These are phyloP conservation scores for Nymphalis urticae DNA, from an alignment of 2,888 invertebrate genomes.

Conservation along the genomic window DNA sequence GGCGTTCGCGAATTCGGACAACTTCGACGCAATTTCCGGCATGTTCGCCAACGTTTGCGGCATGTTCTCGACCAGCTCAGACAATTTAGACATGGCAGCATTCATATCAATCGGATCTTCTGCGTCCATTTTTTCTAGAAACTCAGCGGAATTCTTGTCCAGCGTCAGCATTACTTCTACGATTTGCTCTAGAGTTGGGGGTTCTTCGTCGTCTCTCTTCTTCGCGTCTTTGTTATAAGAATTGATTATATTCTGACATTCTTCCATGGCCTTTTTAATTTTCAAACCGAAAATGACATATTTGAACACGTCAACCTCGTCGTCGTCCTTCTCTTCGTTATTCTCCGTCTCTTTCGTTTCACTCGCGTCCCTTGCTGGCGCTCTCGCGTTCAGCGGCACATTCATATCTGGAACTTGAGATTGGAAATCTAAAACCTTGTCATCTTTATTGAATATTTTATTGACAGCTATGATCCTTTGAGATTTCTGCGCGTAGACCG, in stretches of 20 bases:
- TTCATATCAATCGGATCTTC: constrained; percentile 59
- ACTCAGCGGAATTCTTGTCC: constrained; percentile 66
- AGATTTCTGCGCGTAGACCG: constrained; percentile 61
- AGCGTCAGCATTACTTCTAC: constrained; percentile 72
- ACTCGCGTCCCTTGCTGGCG: constrained; percentile 41
- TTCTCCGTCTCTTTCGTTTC: constrained; percentile 33
- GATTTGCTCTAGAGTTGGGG: constrained; percentile 66
- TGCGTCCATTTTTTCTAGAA: constrained; percentile 61
- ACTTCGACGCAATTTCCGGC: constrained; percentile 69
- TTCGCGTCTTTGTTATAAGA: constrained; percentile 62
- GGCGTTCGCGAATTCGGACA: constrained; percentile 66
- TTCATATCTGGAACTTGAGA: constrained; percentile 53
- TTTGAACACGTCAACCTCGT: constrained; percentile 64
- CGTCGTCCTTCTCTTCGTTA: constrained; percentile 55
- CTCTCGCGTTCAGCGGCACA: constrained; percentile 59
- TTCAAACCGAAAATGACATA: constrained; percentile 71
- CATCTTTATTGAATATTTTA: constrained; percentile 55
- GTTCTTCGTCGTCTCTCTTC: constrained; percentile 46
- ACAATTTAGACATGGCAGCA: constrained; percentile 60
- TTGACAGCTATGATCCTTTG: constrained; percentile 61
- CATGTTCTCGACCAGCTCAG: constrained; percentile 70
- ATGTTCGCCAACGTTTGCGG: constrained; percentile 73
- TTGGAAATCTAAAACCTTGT: constrained; percentile 49
- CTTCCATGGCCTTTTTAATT: constrained; percentile 76
- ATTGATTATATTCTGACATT: constrained; percentile 74